Percentiles rank a stretch among this genome's conserved stretches.
phyloP scores from a whole-genome alignment of 1,140 invertebrate genomes.

The Carcinoscorpius rotundicauda region DNA sequence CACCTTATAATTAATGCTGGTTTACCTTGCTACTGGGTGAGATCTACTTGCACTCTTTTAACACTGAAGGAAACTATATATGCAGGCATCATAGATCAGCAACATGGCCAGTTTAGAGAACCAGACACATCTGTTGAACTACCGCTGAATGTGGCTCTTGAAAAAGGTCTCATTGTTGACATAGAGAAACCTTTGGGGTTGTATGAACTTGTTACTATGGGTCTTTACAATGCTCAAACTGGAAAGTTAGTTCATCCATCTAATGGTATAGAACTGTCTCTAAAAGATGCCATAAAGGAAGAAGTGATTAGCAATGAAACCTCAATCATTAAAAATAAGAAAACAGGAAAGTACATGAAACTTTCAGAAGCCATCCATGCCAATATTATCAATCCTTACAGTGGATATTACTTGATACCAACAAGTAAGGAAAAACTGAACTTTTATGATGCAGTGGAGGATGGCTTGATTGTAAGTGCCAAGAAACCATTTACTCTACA shows the following conservation, averaged over 20 bases:
- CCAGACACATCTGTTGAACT: constrained; percentile 44
- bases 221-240: constrained; percentile 57
- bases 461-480: constrained; percentile 58
- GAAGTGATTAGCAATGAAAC: constrained; percentile 33
- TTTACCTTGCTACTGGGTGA: constrained; percentile 66
- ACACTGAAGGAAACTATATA: constrained; percentile 63
- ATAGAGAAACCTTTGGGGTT: constrained; percentile 56
- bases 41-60: constrained; percentile 49
- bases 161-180: constrained; percentile 65
- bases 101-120: constrained; percentile 58
- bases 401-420: constrained; percentile 52
- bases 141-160: constrained; percentile 56
- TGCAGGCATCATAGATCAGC: constrained; percentile 65
- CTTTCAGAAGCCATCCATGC: constrained; percentile 59
- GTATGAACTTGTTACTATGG: constrained; percentile 68
- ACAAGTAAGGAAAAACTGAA: constrained; percentile 44
- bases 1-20: constrained; percentile 62
- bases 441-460: constrained; percentile 47
- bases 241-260: constrained; percentile 71
- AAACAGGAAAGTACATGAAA: constrained; percentile 49
- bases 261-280: constrained; percentile 56
- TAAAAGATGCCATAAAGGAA: constrained; percentile 61
- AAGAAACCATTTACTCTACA: constrained; percentile 56
- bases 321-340: constrained; percentile 11
- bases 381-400: constrained; percentile 56